Evolutionary conservation across 2,113 vertebrate genomes (phyloP), one percentile per base, ranked within the genome.

Genomic region (Thunnus maccoyii): DNA sequence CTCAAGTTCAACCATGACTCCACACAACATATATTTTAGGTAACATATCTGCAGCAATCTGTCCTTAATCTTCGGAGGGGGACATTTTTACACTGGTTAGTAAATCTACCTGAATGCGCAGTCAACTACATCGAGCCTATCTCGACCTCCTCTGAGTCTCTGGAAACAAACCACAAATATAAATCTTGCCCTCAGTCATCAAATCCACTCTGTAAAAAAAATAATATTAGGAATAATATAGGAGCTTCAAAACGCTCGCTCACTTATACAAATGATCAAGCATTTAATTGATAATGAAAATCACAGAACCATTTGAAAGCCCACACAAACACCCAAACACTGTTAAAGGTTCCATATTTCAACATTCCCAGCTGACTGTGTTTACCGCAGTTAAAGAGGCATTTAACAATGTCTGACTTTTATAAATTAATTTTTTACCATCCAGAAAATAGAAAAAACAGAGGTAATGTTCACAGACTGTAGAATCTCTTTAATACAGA

Each of bases 401-500:
- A n/a, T 83, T 85, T 61, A 57, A 48, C 55, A 72, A 1, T 7
- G 52, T 61, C 27, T 6, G 18, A 80, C 64, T 20, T 63, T 72
- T 60, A 66, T 63, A 47, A 80, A 77, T 75, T 58, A 48, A 20
- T 18, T 3, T 71, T 89, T 65, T 32, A 41, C 36, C 2, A 15
- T 56, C 17, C 8, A 55, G 54, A 72, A 74, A 44, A 64, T 16
- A 3, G 22, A 25, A 27, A 48, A 16, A 48, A 41, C 13, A 14
- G 18, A 51, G 60, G 27, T 62, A 78, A 50, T 27, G 68, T 54
- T 75, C 17, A 58, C 62, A 1, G 16, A 56, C 32, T 57, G 66
- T 22, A n/a, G 70, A 69, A 63, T 67, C 54, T 71, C 2, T 80
- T 65, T 83, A 50, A 88, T 69, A 80, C 5, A 4, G 25, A 51